phyloP scores from a whole-genome alignment of 2,888 invertebrate species.

The Drosophila kanekoi region DNA sequence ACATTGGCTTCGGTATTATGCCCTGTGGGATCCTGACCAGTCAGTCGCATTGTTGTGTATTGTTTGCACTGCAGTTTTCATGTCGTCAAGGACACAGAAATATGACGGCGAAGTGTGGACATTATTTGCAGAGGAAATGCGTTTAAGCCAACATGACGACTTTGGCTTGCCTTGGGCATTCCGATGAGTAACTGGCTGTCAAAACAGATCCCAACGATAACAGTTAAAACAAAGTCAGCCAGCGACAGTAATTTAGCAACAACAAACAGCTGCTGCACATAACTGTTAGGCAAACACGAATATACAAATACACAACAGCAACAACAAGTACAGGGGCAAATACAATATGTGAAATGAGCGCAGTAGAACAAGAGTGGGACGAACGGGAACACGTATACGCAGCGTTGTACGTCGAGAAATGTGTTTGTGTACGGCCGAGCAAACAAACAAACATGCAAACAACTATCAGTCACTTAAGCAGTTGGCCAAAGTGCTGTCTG shows the following conservation, averaged over 20 bases:
- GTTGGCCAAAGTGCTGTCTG: constrained; percentile 56
- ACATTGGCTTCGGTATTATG: constrained; percentile 14
- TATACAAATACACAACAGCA: constrained; percentile 24
- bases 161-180: constrained; percentile 41
- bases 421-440: constrained; percentile 41
- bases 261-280: constrained; percentile 63
- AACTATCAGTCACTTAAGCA: constrained; percentile 80
- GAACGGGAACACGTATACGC: constrained; percentile 51
- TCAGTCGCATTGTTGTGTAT: constrained; percentile 10
- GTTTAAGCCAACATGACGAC: constrained; percentile 43
- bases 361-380: constrained; percentile 10
- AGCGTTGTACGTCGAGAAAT: constrained; percentile 44
- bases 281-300: constrained; percentile 69
- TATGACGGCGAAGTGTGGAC: constrained; percentile 26
- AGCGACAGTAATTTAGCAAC: constrained; percentile 72
- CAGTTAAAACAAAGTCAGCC: constrained; percentile 58
- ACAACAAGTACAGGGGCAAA: constrained; percentile 29
- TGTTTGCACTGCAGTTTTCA: constrained; percentile 34
- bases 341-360: constrained; percentile 63
- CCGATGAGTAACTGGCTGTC: constrained; percentile 72
- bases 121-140: constrained; percentile 76
- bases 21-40: constrained; percentile 23
- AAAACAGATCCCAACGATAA: constrained; percentile 59
- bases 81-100: constrained; percentile 30
- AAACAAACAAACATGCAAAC: constrained; percentile 69